phyloP scores from a whole-genome alignment of 2,113 vertebrate genomes.

The Anolis carolinensis region DNA sequence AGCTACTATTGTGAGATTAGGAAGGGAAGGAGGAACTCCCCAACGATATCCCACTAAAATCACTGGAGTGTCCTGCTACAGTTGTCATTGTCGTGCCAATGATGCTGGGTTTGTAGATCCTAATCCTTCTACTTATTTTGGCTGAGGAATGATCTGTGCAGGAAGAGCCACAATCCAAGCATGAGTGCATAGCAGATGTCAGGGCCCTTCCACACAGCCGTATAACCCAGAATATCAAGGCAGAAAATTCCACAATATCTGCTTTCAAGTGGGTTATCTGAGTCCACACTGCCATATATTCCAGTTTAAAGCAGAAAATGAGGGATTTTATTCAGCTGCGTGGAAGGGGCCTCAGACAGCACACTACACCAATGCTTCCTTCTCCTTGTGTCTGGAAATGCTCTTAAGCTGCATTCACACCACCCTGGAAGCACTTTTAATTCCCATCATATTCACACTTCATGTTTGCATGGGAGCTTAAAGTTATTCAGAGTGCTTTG shows the following conservation, averaged over 20 bases:
- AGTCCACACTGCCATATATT: no score
- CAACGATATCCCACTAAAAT: neutral
- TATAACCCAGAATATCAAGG: no score
- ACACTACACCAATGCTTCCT: neutral
- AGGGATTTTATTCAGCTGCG: no score
- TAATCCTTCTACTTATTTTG: neutral
- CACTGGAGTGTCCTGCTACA: neutral
- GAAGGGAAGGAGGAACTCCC: neutral
- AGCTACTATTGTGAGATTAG: neutral
- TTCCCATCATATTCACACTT: neutral
- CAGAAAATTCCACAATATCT: no score
- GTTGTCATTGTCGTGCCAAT: neutral
- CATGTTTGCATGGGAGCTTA: neutral
- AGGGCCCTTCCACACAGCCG: no score
- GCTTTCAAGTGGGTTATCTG: no score
- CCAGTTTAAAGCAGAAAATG: no score
- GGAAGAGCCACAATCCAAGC: neutral
- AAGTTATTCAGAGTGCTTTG: neutral
- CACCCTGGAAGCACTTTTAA: neutral
- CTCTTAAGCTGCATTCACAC: neutral
- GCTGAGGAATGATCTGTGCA: neutral
- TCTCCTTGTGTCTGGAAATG: neutral
- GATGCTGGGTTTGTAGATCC: neutral
- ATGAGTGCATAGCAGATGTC: neutral
- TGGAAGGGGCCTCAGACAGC: no score